These are phyloP conservation scores for Drosophila quinaria DNA, from an alignment of 2,888 invertebrate genomes.

Conservation along the genomic window DNA sequence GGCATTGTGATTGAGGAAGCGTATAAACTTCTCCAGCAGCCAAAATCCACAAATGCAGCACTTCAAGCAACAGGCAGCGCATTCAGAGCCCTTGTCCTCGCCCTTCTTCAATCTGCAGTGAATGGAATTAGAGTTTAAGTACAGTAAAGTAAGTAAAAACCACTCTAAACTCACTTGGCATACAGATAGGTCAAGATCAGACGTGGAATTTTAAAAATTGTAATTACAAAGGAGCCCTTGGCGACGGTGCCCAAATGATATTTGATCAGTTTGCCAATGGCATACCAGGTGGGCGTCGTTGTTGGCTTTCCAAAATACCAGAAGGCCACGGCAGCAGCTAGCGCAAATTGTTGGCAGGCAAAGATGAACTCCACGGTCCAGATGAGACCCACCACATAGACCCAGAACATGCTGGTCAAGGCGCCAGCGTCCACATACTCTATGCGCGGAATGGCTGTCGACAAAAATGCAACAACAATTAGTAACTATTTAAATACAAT, in stretches of 20 bases:
- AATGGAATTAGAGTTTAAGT: not conserved
- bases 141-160: not conserved
- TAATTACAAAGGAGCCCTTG: conserved; percentile 96
- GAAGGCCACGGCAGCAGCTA: conserved; percentile 96
- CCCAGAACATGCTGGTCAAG: conserved; percentile 97
- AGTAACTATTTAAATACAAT: not conserved
- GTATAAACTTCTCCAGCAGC: conserved; percentile 95
- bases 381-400: conserved; percentile 94
- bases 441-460: conserved; percentile 88
- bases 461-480: conserved; percentile 22
- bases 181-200: conserved; percentile 95
- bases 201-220: conserved; percentile 96
- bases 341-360: conserved; percentile 97
- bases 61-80: conserved; percentile 91
- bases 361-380: conserved; percentile 98
- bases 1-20: conserved; percentile 97
- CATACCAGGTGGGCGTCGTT: conserved; percentile 87
- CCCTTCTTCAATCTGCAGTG: conserved; percentile 88
- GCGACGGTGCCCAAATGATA: conserved; percentile 98
- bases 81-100: conserved; percentile 91
- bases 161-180: conserved; percentile 90
- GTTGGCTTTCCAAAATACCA: conserved; percentile 96
- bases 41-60: conserved; percentile 96
- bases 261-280: conserved; percentile 90
- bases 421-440: conserved; percentile 92